phyloP scores from a whole-genome alignment of 2,888 invertebrate genomes.

The Polyommatus iphigenia region DNA sequence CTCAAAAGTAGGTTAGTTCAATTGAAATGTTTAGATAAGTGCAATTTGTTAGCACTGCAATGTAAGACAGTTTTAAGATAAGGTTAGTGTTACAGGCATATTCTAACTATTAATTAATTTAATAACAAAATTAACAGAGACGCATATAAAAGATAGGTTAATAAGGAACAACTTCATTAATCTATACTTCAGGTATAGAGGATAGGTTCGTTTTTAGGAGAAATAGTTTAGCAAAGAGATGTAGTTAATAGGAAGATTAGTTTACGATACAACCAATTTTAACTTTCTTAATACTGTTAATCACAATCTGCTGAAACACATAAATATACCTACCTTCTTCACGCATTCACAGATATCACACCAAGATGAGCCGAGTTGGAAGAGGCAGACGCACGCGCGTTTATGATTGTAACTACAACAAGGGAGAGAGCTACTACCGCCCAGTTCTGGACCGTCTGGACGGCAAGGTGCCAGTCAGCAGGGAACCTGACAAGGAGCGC shows the following conservation, averaged over 20 bases:
- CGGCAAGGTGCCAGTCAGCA: constrained; percentile 75
- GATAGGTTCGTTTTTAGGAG: not conserved
- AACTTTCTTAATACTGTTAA: no score
- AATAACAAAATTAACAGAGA: no score
- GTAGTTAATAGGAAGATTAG: no score
- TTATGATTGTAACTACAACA: constrained; percentile 92
- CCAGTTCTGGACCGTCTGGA: constrained; percentile 88
- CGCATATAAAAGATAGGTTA: no score
- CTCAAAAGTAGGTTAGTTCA: constrained; percentile 14
- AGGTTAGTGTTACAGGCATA: not conserved
- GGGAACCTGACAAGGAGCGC: constrained; percentile 64
- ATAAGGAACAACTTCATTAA: no score
- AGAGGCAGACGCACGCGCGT: constrained; percentile 89
- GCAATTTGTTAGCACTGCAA: not conserved
- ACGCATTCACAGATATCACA: constrained; percentile 28
- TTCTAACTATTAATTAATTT: no score
- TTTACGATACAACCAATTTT: no score
- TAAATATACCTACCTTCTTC: not conserved
- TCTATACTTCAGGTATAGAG: no score
- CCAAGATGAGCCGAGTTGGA: constrained; percentile 68
- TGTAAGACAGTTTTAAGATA: not conserved
- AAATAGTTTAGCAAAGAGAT: no score
- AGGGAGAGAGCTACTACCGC: constrained; percentile 91
- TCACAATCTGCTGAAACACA: no score
- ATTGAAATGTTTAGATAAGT: constrained; percentile 8